These are phyloP conservation scores for Camelus dromedarius DNA, from an alignment of 2,113 vertebrate species.

Conservation along the genomic window DNA sequence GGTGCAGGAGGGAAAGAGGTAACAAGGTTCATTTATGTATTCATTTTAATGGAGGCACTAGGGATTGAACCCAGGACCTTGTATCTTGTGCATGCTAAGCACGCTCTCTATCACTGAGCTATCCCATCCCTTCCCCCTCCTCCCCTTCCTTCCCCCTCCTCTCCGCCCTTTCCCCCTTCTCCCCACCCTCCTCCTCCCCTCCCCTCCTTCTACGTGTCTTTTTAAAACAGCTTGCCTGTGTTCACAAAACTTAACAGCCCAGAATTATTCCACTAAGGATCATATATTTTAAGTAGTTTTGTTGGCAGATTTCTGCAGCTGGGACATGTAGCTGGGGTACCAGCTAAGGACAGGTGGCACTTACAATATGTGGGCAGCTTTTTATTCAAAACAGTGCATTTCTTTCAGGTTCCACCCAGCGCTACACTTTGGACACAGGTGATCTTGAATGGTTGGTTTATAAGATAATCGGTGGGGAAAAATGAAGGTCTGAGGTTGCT, in stretches of 20 bases:
- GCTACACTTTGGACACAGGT: background rate
- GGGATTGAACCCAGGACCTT: no score
- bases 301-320: background rate
- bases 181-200: no score
- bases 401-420: background rate
- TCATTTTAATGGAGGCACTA: no score
- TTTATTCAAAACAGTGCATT: background rate
- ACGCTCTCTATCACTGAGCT: no score
- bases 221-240: background rate
- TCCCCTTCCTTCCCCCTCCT: no score
- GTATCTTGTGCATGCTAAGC: no score
- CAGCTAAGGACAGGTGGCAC: background rate
- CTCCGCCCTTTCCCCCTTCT: no score
- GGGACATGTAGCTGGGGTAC: background rate
- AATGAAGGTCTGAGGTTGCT: background rate
- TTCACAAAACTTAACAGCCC: background rate
- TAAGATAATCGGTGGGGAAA: background rate
- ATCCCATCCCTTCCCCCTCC: no score
- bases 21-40: no score
- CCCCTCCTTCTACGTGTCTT: background rate
- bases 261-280: background rate
- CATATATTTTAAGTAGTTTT: background rate
- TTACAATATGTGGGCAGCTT: background rate
- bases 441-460: background rate
- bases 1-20: no score